A percentile compares a stretch with the other conserved stretches of the same genome.
phyloP scores from a whole-genome alignment of 2,888 invertebrate genomes.

The Platycnemis pennipes region DNA sequence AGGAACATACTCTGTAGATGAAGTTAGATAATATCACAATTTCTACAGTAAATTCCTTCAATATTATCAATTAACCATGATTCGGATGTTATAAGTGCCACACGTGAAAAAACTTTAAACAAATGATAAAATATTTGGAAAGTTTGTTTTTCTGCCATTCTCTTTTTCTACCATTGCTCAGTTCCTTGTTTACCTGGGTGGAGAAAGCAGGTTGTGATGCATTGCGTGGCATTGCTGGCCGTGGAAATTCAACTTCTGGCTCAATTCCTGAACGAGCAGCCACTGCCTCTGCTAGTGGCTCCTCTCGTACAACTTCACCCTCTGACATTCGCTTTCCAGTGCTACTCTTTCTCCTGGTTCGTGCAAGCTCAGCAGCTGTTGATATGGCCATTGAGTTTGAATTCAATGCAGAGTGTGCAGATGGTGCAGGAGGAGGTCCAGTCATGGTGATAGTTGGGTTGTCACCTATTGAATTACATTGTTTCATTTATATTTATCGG shows the following conservation, averaged over 20 bases:
- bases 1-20: too few relatives aligned
- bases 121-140: neutral
- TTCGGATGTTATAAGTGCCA: too few relatives aligned
- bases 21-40: too few relatives aligned
- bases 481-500: too few relatives aligned
- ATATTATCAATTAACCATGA: too few relatives aligned
- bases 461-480: neutral
- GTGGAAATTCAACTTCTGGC: constrained; percentile 72
- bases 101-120: neutral
- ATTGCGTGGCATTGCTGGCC: constrained; percentile 86
- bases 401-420: constrained; percentile 45
- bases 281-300: constrained; percentile 23
- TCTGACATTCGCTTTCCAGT: constrained; percentile 48
- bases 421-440: constrained; percentile 47
- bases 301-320: constrained; percentile 44
- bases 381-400: constrained; percentile 43
- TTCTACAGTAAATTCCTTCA: too few relatives aligned
- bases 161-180: too few relatives aligned
- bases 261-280: constrained; percentile 68
- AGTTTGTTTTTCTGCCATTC: neutral
- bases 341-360: constrained; percentile 54
- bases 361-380: constrained; percentile 51
- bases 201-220: constrained; percentile 94
- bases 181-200: constrained; percentile 78
- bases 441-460: constrained; percentile 36